Base-by-base conservation (phyloP, 2,797 vertebrate species). In the Chelon auratus region DNA sequence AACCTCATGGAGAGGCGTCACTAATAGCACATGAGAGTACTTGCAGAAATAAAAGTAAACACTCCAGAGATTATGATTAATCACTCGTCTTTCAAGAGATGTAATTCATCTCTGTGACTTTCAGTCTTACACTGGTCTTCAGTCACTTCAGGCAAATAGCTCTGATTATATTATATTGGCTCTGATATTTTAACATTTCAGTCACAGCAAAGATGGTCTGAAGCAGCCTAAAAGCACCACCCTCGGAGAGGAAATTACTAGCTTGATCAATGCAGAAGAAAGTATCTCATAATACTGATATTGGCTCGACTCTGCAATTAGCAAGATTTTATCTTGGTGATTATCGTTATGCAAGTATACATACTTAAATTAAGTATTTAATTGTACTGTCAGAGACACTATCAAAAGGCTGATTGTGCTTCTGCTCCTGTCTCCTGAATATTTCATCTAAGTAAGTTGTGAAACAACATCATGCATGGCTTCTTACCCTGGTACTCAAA, bases 401-500 rank as follows among this genome's bases (percentile, higher is more conserved):
- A 33, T 33, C 54, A 18, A 24, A 11, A 30, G 42, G 43, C 40
- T 47, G 53, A 65, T 63, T 15, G 42, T 62, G 58, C 70, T 62
- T 15, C 39, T 62, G 58, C 70, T 62, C 14, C 39, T 33, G 61
- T 64, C 66, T 33, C 39, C 11, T 6, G 22, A 47, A 50, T 77
- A 37, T 52, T 77, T 68, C 22, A 24, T 20, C 9, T 33, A 20
- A 53, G 56, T 11, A 12, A 1, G 39, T 43, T 45, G 17, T 40
- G 0, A 54, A 17, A 63, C 10, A 59, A n/a, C 2, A 6, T 57
- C 8, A 15, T 30, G 37, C 54, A 57, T 59, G 18, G 54, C 62
- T 43, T 77, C 94, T 95, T 84, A 98, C 98, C 97, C 78, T 99
- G 97, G 87, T 98, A 99, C 54, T 98, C 97, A 64, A 99, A 94